phyloP scores from a whole-genome alignment of 2,797 vertebrate genomes.

The Lepilemur septentrionalis region DNA sequence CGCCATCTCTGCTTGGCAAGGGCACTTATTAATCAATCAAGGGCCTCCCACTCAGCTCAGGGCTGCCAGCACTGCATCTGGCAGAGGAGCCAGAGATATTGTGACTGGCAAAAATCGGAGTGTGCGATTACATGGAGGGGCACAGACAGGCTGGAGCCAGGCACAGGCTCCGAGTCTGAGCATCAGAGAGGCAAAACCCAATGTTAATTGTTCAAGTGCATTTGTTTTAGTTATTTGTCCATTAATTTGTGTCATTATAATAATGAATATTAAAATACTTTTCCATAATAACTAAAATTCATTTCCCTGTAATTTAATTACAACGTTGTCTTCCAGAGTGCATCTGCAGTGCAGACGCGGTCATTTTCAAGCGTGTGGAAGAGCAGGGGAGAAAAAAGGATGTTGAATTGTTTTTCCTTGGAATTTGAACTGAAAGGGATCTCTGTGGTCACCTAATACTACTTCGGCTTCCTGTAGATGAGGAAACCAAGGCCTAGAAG shows the following conservation, averaged over 20 bases:
- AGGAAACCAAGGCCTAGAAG: neutral
- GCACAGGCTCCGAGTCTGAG: neutral
- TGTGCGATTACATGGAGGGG: neutral
- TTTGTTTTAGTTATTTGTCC: constrained; percentile 33
- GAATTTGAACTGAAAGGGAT: neutral
- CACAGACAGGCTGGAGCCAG: constrained; percentile 19
- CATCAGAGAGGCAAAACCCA: neutral
- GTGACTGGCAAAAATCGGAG: constrained; percentile 22
- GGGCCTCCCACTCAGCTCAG: neutral
- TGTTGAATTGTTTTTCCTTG: neutral
- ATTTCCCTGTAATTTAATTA: constrained; percentile 32
- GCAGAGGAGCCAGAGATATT: neutral
- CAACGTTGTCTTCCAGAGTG: neutral
- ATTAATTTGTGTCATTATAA: constrained; percentile 43
- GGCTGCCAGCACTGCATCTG: neutral
- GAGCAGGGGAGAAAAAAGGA: neutral
- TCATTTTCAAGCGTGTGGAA: neutral
- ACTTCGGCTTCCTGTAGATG: neutral
- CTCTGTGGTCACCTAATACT: neutral
- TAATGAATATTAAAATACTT: constrained; percentile 38
- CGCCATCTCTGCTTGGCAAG: neutral
- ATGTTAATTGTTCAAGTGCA: neutral
- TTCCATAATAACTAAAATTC: constrained; percentile 26
- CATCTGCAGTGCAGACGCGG: neutral
- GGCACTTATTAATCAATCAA: neutral